Evolutionary conservation across 2,797 vertebrate genomes (phyloP), one percentile per base, ranked within the genome.

Genomic region (Schizopygopsis pylzovi): DNA sequence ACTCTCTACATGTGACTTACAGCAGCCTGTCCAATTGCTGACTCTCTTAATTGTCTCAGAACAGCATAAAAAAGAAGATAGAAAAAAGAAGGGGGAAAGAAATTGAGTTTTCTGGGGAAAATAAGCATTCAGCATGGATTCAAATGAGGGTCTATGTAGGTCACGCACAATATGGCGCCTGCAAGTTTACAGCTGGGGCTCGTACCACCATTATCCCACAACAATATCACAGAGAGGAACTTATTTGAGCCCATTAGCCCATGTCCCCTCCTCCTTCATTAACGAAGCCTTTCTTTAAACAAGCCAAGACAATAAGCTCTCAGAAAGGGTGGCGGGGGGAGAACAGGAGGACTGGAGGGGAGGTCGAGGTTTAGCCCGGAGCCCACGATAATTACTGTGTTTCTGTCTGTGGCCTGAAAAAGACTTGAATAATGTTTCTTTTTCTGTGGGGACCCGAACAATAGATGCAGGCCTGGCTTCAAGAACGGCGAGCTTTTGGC

Each of bases 381-480:
- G 94, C 94, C 93, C 94, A 90, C 84, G 89, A 95, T 96, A 96
- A 97, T 96, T 96, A 95, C 95, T 95, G 90, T 92, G 95, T 95
- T 94, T 95, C 95, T 95, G 95, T 94, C 92, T 89, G 91, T 90
- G 90, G 87, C 79, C 92, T 96, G 94, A 97, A 97, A 95, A 93
- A 94, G 92, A 95, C 96, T 96, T 96, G 94, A 96, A 96, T 96
- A 96, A 96, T 96, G 96, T 97, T 97, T 96, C 95, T 96, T 94
- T 96, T 96, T 94, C 95, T 92, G 92, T 90, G 92, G 83, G 67
- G 92, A 86, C 87, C 25, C 91, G 94, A 95, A 96, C 96, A 96
- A 95, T 91, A 93, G 92, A 92, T 83, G 85, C 90, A 92, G 94
- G 94, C 93, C 93, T 72, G 89, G 94, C 94, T 94, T 96, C 94